Evolutionary conservation across 2,113 vertebrate genomes (phyloP).

Genomic region (Pteropus alecto): DNA sequence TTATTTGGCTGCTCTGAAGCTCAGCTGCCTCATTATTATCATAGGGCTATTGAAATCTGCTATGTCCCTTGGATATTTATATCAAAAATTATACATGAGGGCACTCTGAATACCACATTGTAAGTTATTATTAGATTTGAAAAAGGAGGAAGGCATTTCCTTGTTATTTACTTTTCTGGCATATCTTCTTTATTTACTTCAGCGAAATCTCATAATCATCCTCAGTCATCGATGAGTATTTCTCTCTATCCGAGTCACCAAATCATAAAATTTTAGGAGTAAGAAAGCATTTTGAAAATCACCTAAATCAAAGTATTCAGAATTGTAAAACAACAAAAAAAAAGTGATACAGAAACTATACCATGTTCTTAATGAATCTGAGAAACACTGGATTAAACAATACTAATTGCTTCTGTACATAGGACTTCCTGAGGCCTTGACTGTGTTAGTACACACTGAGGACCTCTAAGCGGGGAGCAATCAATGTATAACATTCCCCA

Average conservation of each 20-base stretch:
- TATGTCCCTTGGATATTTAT: not conserved
- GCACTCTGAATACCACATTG: not conserved
- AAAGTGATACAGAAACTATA: not conserved
- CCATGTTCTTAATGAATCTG: not conserved
- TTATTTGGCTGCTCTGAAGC: not conserved
- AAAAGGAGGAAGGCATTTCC: not conserved
- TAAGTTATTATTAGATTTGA: not conserved
- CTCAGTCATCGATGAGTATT: not conserved
- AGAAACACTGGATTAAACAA: not conserved
- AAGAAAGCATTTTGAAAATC: slow-evolving; percentile 41
- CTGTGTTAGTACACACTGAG: not conserved
- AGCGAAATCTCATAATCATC: slow-evolving; percentile 1
- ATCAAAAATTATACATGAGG: not conserved
- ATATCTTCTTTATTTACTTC: not conserved
- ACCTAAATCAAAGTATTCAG: not conserved
- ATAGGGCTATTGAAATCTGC: not conserved
- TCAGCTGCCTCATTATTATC: not conserved
- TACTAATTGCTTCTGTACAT: not conserved
- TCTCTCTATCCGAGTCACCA: not conserved
- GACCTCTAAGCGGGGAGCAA: not conserved
- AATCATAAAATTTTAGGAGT: not conserved
- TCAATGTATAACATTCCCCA: not conserved
- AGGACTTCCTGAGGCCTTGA: not conserved
- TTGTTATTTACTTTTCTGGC: not conserved
- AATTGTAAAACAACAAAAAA: not conserved